phyloP scores from a whole-genome alignment of 2,888 invertebrate species.

The Lasioglossum villosulum region DNA sequence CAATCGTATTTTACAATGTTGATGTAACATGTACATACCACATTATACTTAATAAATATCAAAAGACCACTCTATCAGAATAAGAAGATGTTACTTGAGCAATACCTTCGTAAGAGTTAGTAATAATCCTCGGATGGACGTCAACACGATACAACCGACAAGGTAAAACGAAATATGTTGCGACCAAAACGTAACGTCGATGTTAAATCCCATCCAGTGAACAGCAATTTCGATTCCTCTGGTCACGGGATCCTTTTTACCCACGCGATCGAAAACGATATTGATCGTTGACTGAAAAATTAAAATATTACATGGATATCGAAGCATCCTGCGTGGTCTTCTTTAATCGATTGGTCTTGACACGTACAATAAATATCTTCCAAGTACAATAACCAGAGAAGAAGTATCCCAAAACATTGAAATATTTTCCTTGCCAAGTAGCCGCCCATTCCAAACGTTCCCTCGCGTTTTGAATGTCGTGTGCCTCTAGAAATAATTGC shows the following conservation, averaged over 20 bases:
- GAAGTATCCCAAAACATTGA: slow-evolving; percentile 98
- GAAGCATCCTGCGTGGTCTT: neutral
- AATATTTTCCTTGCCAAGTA: slow-evolving; percentile 98
- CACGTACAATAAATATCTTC: slow-evolving; percentile 99
- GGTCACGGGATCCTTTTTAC: slow-evolving; percentile 99
- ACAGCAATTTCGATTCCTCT: slow-evolving; percentile 98
- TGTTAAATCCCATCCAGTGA: slow-evolving; percentile 97
- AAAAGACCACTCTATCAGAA: slow-evolving; percentile 1
- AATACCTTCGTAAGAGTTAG: slow-evolving; percentile 97
- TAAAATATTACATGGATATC: neutral
- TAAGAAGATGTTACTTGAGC: slow-evolving; percentile 1
- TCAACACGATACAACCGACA: slow-evolving; percentile 98
- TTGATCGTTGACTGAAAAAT: slow-evolving; percentile 95
- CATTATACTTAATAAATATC: slow-evolving; percentile 30
- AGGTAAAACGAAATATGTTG: slow-evolving; percentile 99
- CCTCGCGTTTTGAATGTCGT: slow-evolving; percentile 95
- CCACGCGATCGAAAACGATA: slow-evolving; percentile 99
- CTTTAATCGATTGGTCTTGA: neutral
- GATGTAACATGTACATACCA: slow-evolving; percentile 28
- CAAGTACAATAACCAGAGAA: slow-evolving; percentile 99
- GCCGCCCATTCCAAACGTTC: slow-evolving; percentile 97
- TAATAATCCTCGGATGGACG: slow-evolving; percentile 97
- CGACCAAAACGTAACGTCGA: slow-evolving; percentile 99
- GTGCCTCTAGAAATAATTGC: slow-evolving; percentile 98
- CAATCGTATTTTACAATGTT: slow-evolving; percentile 27